Conservation (phyloP, 2,888 invertebrate genomes). For the Clivina fossor region DNA sequence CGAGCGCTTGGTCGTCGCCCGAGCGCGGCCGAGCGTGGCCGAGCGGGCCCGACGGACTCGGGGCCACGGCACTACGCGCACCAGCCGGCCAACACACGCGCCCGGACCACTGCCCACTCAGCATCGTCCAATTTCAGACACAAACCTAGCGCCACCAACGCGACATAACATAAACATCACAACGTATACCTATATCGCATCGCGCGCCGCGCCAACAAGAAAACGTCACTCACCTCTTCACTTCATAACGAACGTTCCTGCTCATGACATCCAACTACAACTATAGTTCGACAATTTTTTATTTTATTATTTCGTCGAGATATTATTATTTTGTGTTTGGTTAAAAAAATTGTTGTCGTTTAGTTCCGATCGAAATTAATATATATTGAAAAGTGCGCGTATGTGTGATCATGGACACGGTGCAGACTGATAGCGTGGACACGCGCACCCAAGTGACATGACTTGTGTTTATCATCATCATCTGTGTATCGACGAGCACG, state of each 20-base stretch:
- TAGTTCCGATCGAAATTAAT: too few species aligned
- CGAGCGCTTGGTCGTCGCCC: conserved; percentile 44
- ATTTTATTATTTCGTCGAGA: too few species aligned
- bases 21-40: conserved; percentile 41
- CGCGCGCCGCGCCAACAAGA: too few species aligned
- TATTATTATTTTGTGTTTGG: too few species aligned
- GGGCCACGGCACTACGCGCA: conserved; percentile 17
- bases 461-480: conserved; percentile 12
- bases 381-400: conserved; percentile 6
- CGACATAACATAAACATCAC: conserved; percentile 6
- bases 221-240: too few species aligned
- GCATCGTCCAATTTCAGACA: conserved; percentile 48
- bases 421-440: conserved; percentile 9
- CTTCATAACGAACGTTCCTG: too few species aligned
- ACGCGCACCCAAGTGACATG: conserved; percentile 19
- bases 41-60: conserved; percentile 42
- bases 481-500: neutral
- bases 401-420: conserved; percentile 19
- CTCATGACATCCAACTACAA: neutral
- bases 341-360: too few species aligned
- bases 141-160: conserved; percentile 34
- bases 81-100: conserved; percentile 50
- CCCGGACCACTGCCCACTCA: conserved; percentile 53
- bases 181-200: neutral
- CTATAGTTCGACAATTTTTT: too few species aligned